phyloP scores from a whole-genome alignment of 2,888 invertebrate species.

The Drosophila engyochracea region DNA sequence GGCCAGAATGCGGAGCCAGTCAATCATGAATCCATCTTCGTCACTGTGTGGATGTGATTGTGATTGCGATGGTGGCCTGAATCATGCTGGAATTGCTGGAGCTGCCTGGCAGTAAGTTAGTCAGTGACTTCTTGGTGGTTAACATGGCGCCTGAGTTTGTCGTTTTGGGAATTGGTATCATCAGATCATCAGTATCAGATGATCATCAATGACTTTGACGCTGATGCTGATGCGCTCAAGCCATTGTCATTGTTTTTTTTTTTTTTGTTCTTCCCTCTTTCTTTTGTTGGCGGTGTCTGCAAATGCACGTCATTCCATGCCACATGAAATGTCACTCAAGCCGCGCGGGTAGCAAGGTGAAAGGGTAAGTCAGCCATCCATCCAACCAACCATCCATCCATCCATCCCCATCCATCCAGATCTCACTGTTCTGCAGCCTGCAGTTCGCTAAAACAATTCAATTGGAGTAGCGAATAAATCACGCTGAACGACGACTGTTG shows the following conservation, averaged over 20 bases:
- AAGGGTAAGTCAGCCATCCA: constrained; percentile 32
- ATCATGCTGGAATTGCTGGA: constrained; percentile 3
- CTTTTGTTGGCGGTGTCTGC: constrained; percentile 67
- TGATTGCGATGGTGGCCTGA: constrained; percentile 17
- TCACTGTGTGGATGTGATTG: constrained; percentile 49
- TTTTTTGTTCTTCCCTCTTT: constrained; percentile 15
- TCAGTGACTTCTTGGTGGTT: constrained; percentile 72
- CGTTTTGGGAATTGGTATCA: constrained; percentile 82
- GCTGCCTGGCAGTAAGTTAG: constrained; percentile 54
- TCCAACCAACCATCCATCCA: constrained; percentile 25
- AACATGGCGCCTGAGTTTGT: constrained; percentile 85
- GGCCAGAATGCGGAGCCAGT: constrained; percentile 56
- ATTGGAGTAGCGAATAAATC: constrained; percentile 86
- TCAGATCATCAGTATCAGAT: constrained; percentile 72
- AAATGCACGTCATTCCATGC: constrained; percentile 83
- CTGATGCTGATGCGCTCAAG: constrained; percentile 32
- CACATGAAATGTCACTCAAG: constrained; percentile 85
- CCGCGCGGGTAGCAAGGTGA: constrained; percentile 1
- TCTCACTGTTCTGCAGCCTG: background rate
- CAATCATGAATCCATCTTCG: constrained; percentile 80
- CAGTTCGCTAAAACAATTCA: constrained; percentile 85
- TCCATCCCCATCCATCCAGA: constrained; percentile 20
- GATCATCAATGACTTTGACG: constrained; percentile 73
- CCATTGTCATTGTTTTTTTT: constrained; percentile 47
- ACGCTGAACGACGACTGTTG: constrained; percentile 67